Base-by-base conservation (phyloP, 2,888 invertebrate species). In the Notocelia uddmanniana region DNA sequence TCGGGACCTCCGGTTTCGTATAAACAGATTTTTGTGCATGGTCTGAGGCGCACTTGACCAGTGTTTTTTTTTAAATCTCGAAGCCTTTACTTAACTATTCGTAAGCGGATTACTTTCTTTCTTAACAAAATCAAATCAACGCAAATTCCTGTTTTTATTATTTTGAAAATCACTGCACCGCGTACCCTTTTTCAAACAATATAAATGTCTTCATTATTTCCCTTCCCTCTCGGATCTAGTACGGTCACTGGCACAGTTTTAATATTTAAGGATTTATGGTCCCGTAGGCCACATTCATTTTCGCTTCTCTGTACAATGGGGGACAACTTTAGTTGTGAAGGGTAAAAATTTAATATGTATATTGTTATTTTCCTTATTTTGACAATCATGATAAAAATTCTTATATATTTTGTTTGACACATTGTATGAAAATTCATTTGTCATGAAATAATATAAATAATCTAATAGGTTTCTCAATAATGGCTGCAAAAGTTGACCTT, bases 231-330 rank as follows among this genome's bases (percentile, higher is more conserved):
- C 45, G 76, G 76, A 76, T 80, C 77, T 80, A n/a, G n/a, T n/a
- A 83, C 85, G 88, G 87, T 85, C 86, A 87, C 83, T 81, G 82
- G 79, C 77, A 83, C 87, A 86, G 88, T 89, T 90, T 90, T 89
- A 90, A 90, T 90, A 90, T 90, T 89, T 85, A 84, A 87, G 81
- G 88, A 90, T 90, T 90, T 90, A 90, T 89, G 77, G 86, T 85
- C 89, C 89, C 89, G 74, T 74, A 79, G 89, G 91, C 81, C 83
- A 88, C 88, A 90, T 91, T 88, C 86, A 89, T 91, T 90, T 88
- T 79, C 79, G 80, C 83, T 80, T 81, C 80, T 81, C 79, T 76
- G 80, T 89, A 84, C 85, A 88, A 79, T 83, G 74, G 79, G 76
- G 81, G 82, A 81, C 84, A 82, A 55, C 45, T 2, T 50, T 76